Evolutionary conservation across 2,113 vertebrate species (phyloP).

Genomic region (Mobula birostris): DNA sequence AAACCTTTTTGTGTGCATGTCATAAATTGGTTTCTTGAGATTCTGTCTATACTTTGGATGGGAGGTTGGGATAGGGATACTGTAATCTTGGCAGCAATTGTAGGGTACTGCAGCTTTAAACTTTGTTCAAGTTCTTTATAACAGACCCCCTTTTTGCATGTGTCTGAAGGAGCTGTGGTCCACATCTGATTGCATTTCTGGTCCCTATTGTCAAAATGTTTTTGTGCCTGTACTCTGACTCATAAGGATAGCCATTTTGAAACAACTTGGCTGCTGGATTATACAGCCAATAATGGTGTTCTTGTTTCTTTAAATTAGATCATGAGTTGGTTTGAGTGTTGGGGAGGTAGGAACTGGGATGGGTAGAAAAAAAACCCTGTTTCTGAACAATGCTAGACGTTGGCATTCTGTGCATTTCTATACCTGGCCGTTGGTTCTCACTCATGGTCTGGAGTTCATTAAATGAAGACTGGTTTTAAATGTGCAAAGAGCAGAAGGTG

Average conservation of each 20-base stretch:
- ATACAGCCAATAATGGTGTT: background rate
- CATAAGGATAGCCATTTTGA: background rate
- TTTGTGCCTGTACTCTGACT: background rate
- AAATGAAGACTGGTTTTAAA: background rate
- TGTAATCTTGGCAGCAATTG: background rate
- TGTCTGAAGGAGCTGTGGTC: background rate
- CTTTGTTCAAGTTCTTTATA: background rate
- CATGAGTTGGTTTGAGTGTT: background rate
- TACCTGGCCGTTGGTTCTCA: background rate
- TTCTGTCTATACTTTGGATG: background rate
- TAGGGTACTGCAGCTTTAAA: background rate
- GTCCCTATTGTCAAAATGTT: background rate
- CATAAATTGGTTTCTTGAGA: background rate
- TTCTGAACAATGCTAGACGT: background rate
- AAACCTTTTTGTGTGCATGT: background rate
- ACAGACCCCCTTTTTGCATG: background rate
- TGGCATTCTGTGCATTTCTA: background rate
- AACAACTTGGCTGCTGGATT: background rate
- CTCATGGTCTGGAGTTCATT: background rate
- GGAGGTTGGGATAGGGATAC: no score
- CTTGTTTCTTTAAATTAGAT: background rate
- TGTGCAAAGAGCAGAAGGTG: background rate
- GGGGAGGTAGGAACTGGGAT: no score
- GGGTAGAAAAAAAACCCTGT: background rate
- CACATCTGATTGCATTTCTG: no score